phyloP scores from a whole-genome alignment of 2,888 invertebrate species.

The Anagyrus pseudococci region DNA sequence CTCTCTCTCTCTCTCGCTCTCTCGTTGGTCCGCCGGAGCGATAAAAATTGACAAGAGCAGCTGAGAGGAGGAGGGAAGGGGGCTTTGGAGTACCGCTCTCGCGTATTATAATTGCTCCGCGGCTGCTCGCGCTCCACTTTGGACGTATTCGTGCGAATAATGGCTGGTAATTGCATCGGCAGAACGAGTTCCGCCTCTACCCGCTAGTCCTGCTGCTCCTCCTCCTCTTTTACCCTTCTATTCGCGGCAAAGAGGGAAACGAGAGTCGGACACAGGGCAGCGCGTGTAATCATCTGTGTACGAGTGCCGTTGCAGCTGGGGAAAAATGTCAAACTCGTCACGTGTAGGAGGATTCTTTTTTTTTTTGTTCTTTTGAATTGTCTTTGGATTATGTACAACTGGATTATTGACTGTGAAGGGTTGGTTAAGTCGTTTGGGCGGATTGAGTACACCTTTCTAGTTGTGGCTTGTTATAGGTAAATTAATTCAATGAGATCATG shows the following conservation, averaged over 20 bases:
- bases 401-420: too few species aligned
- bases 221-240: not conserved
- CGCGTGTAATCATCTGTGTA: not conserved
- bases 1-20: not conserved
- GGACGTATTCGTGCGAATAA: conserved; percentile 15
- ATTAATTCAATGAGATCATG: too few species aligned
- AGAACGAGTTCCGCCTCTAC: too few species aligned
- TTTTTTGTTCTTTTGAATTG: too few species aligned
- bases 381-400: too few species aligned
- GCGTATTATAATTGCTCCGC: not conserved
- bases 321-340: too few species aligned
- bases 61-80: not conserved
- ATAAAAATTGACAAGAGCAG: conserved; percentile 25
- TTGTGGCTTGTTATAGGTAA: too few species aligned
- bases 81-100: not conserved
- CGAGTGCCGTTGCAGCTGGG: too few species aligned
- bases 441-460: too few species aligned
- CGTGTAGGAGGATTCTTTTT: too few species aligned
- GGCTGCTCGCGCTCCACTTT: not conserved
- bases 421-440: too few species aligned
- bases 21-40: conserved; percentile 13
- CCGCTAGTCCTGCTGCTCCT: not conserved
- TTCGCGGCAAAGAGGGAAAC: not conserved
- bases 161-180: conserved; percentile 23
- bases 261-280: not conserved